These are phyloP conservation scores for Lasioglossum leucozonium DNA, from an alignment of 2,888 invertebrate genomes.

Conservation along the genomic window DNA sequence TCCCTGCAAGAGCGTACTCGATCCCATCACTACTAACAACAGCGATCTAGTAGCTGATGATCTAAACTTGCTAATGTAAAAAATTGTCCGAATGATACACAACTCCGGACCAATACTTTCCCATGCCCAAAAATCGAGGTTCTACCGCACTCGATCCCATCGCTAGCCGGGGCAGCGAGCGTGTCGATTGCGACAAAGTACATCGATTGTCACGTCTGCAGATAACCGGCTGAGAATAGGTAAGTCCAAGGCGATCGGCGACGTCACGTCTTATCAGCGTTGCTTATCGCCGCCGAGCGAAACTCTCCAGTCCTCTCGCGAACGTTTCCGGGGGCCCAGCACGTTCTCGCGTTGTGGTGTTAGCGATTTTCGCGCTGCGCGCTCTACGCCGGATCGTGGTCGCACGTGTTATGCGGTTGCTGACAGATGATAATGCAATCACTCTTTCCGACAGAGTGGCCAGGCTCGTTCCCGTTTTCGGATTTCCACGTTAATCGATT, in stretches of 20 bases:
- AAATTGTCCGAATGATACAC: no score
- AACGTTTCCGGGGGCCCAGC: conserved; percentile 15
- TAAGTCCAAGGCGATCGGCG: neutral
- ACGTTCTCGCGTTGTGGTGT: no score
- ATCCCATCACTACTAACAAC: no score
- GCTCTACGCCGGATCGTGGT: neutral
- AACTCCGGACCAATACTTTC: no score
- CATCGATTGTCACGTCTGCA: neutral
- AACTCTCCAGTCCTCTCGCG: neutral
- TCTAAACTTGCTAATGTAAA: no score
- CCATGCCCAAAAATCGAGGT: no score
- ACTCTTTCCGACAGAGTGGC: neutral
- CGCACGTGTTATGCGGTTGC: neutral
- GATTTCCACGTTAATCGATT: conserved; percentile 43
- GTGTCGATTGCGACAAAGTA: neutral
- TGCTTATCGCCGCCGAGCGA: conserved; percentile 20
- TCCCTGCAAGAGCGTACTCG: no score
- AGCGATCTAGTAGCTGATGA: no score
- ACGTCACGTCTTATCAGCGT: conserved; percentile 6
- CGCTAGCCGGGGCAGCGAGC: neutral
- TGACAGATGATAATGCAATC: conserved; percentile 47
- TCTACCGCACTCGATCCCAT: no score
- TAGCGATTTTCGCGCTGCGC: neutral
- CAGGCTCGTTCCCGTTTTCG: conserved; percentile 26
- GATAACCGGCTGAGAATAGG: neutral